A percentile compares a stretch with the other conserved stretches of the same genome.
Evolutionary conservation across 1,140 invertebrate species (phyloP).

Genomic region (Sinonovacula constricta): DNA sequence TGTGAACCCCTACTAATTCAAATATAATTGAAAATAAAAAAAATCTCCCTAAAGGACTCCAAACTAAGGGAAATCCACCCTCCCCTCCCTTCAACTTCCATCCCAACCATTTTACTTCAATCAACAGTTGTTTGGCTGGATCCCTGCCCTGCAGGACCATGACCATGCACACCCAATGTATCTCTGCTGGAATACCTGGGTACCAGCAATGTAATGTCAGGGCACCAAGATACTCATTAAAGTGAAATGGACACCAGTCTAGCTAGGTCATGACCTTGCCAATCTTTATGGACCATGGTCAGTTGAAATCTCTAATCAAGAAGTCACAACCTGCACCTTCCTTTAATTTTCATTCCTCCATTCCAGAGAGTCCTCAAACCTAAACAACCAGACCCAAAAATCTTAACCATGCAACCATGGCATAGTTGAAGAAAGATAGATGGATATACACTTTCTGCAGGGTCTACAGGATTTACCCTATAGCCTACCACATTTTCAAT

Average conservation of each 20-base stretch:
- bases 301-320: background rate
- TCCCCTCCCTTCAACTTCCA: too few relatives aligned
- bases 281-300: background rate
- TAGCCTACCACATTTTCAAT: too few relatives aligned
- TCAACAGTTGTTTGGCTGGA: too few relatives aligned
- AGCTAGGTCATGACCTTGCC: conserved; percentile 43
- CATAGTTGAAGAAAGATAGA: conserved; percentile 4
- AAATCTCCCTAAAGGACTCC: background rate
- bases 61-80: background rate
- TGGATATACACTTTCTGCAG: background rate
- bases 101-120: too few relatives aligned
- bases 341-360: background rate
- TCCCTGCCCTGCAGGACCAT: too few relatives aligned
- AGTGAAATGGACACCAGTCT: conserved; percentile 53
- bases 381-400: background rate
- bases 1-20: background rate
- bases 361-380: too few relatives aligned
- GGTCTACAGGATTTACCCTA: too few relatives aligned
- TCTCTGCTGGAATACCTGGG: background rate
- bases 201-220: too few relatives aligned
- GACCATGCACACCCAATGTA: too few relatives aligned
- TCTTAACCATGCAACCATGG: background rate
- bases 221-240: conserved; percentile 40
- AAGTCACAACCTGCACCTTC: background rate
- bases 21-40: background rate